Evolutionary conservation across 2,888 invertebrate species (phyloP).

Genomic region (Coremacera marginata): DNA sequence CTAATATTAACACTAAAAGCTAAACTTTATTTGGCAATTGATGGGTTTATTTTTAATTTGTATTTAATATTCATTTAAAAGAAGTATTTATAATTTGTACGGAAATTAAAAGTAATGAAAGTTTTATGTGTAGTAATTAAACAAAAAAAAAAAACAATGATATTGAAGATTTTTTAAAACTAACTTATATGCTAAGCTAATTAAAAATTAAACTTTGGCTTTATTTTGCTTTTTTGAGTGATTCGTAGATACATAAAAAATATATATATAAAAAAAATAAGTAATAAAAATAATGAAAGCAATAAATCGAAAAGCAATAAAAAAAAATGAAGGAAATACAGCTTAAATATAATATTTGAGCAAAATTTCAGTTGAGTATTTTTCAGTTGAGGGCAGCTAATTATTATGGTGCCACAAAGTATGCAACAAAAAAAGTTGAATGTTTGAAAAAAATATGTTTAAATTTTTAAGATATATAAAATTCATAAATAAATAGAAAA

Average conservation of each 20-base stretch:
- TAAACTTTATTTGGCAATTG: conserved; percentile 69
- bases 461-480: no score
- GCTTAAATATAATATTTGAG: conserved; percentile 25
- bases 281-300: not conserved
- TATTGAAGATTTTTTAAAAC: not conserved
- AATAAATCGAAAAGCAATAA: not conserved
- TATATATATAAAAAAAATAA: not conserved
- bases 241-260: not conserved
- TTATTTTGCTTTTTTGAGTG: conserved; percentile 45
- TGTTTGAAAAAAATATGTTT: not conserved
- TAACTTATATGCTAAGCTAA: conserved; percentile 36
- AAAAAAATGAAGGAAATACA: not conserved
- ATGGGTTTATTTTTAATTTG: conserved; percentile 58
- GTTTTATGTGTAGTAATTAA: not conserved
- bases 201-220: conserved; percentile 66
- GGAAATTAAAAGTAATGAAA: conserved; percentile 11
- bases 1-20: conserved; percentile 65
- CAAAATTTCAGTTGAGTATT: conserved; percentile 29
- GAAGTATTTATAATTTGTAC: conserved; percentile 23
- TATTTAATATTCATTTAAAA: conserved; percentile 37
- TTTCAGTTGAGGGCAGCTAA: not conserved
- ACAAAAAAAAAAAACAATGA: not conserved
- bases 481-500: not conserved
- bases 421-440: not conserved
- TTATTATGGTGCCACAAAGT: not conserved